Evolutionary conservation across 2,888 invertebrate genomes (phyloP).

Genomic region (Coelopa pilipes): DNA sequence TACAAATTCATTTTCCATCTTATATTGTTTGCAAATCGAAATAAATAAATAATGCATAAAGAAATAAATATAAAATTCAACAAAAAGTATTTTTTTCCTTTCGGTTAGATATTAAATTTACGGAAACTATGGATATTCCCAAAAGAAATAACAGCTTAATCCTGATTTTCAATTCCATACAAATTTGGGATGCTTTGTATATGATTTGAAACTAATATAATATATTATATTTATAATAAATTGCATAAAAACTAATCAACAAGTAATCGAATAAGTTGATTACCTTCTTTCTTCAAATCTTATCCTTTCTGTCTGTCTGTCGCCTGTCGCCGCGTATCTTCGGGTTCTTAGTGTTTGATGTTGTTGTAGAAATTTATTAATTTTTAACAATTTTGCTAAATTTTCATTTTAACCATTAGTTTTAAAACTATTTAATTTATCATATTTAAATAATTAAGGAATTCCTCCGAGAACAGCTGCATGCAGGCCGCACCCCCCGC

Average conservation of each 20-base stretch:
- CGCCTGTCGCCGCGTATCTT: background rate
- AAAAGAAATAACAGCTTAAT: conserved; percentile 10
- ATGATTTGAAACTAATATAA: background rate
- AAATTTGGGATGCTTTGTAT: background rate
- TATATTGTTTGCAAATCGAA: too few species aligned
- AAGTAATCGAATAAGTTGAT: conserved; percentile 44
- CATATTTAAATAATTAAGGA: conserved; percentile 73
- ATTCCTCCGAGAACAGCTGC: conserved; percentile 74
- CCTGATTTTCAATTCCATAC: background rate
- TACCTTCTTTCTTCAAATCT: conserved; percentile 16
- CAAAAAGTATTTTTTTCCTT: conserved; percentile 9
- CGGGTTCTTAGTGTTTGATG: background rate
- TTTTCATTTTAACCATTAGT: conserved; percentile 30
- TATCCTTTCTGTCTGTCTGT: conserved; percentile 12
- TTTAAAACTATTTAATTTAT: conserved; percentile 67
- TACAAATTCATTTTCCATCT: conserved; percentile 31
- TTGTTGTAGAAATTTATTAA: background rate
- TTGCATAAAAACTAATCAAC: conserved; percentile 44
- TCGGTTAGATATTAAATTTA: background rate
- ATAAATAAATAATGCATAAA: conserved; percentile 23
- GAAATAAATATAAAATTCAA: conserved; percentile 16
- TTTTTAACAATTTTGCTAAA: conserved; percentile 44
- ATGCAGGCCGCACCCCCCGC: conserved; percentile 61
- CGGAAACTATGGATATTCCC: background rate
- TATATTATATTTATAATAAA: background rate